These are phyloP conservation scores for Netelia fuscicornis DNA, from an alignment of 2,888 invertebrate genomes.

Conservation along the genomic window DNA sequence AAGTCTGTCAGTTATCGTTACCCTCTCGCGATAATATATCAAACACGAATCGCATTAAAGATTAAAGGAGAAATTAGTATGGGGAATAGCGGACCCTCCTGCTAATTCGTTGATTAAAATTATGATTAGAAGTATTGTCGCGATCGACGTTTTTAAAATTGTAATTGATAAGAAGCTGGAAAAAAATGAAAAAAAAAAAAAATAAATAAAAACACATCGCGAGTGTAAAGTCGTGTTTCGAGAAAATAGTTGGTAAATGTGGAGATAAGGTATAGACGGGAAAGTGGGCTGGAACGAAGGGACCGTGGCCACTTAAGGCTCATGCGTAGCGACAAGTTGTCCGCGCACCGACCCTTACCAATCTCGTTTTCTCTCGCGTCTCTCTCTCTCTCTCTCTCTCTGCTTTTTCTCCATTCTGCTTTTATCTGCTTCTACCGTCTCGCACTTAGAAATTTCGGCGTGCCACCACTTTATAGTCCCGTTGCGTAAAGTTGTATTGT, in stretches of 20 bases:
- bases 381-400: conserved; percentile 36
- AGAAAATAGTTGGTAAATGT: neutral
- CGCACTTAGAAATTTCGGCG: conserved; percentile 36
- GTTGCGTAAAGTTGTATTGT: conserved; percentile 27
- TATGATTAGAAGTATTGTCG: neutral
- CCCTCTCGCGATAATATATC: neutral
- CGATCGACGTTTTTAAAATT: neutral
- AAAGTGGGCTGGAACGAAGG: conserved; percentile 29
- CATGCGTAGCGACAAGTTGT: conserved; percentile 59
- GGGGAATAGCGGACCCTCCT: neutral
- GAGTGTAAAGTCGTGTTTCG: neutral
- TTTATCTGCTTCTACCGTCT: neutral
- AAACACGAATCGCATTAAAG: neutral
- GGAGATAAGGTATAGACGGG: neutral
- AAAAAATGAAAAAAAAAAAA: neutral
- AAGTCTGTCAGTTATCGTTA: conserved; percentile 7
- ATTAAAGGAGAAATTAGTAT: neutral
- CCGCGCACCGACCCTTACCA: conserved; percentile 59
- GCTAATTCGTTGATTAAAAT: neutral
- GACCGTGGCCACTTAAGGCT: conserved; percentile 45
- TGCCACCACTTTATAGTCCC: conserved; percentile 53
- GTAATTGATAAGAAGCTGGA: neutral
- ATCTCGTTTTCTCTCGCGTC: conserved; percentile 55
- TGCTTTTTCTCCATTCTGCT: conserved; percentile 27
- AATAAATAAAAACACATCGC: neutral